These are phyloP conservation scores for Chrysocyon brachyurus DNA, from an alignment of 2,797 vertebrate species.

Conservation along the genomic window DNA sequence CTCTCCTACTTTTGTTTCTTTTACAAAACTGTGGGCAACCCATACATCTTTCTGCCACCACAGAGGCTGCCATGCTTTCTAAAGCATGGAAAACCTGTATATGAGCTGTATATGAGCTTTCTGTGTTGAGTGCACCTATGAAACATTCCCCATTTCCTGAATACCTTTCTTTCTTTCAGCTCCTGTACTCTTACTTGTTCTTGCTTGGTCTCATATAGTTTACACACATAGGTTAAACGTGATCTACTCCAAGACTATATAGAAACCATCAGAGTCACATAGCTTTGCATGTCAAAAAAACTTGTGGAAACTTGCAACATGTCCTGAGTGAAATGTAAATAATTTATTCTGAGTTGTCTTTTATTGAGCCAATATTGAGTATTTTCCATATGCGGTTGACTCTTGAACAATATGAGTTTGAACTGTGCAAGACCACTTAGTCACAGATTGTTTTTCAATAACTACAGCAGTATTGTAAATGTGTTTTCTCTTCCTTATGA, in stretches of 20 bases:
- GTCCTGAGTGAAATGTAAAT: constrained; percentile 1
- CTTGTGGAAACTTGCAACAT: background rate
- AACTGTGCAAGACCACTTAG: background rate
- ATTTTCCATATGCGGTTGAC: background rate
- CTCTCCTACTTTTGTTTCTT: background rate
- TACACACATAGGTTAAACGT: background rate
- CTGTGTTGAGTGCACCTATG: background rate
- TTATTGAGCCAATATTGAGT: background rate
- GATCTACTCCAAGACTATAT: background rate
- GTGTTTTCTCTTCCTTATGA: background rate
- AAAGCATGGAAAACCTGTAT: background rate
- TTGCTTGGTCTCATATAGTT: background rate
- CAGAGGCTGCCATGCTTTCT: background rate
- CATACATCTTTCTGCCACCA: too few species aligned
- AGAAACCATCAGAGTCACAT: background rate
- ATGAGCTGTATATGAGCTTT: background rate
- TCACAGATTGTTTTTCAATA: background rate
- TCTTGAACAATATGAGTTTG: background rate
- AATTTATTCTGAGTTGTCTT: background rate
- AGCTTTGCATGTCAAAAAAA: background rate
- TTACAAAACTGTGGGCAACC: background rate
- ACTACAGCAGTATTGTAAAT: background rate
- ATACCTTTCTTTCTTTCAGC: background rate
- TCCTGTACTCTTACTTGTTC: background rate
- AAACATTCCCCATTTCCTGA: background rate